These are phyloP conservation scores for Catharus ustulatus DNA, from an alignment of 2,797 vertebrate genomes.

Conservation along the genomic window DNA sequence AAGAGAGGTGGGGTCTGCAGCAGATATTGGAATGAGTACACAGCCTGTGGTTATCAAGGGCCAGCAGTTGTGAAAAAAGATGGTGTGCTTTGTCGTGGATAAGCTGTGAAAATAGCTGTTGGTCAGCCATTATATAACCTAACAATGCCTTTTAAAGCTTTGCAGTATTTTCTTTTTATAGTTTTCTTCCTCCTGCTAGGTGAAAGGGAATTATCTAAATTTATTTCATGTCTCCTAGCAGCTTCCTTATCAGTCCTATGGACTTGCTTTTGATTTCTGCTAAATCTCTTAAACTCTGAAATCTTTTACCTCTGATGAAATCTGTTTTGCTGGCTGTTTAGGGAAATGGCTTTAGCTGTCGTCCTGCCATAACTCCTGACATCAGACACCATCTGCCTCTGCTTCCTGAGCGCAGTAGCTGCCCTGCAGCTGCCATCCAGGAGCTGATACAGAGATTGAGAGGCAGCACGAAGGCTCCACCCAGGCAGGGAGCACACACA, in stretches of 20 bases:
- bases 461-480: neutral
- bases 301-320: neutral
- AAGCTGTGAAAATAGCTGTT: neutral
- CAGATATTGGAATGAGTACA: neutral
- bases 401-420: neutral
- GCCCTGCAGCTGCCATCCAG: neutral
- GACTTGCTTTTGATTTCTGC: conserved; percentile 19
- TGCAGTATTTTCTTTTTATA: neutral
- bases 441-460: neutral
- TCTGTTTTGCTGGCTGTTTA: conserved; percentile 18
- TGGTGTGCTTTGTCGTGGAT: neutral
- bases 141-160: conserved; percentile 14
- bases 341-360: neutral
- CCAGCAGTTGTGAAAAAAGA: neutral
- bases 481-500: neutral
- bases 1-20: neutral
- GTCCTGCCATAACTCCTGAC: neutral
- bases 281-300: neutral
- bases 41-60: neutral
- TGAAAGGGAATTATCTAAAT: conserved; percentile 9
- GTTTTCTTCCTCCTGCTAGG: neutral
- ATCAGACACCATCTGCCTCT: neutral
- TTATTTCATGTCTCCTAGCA: conserved; percentile 33
- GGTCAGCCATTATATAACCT: neutral
- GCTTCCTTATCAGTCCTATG: neutral